Base-by-base conservation (phyloP, 2,888 invertebrate species). In the Torymus auratus region DNA sequence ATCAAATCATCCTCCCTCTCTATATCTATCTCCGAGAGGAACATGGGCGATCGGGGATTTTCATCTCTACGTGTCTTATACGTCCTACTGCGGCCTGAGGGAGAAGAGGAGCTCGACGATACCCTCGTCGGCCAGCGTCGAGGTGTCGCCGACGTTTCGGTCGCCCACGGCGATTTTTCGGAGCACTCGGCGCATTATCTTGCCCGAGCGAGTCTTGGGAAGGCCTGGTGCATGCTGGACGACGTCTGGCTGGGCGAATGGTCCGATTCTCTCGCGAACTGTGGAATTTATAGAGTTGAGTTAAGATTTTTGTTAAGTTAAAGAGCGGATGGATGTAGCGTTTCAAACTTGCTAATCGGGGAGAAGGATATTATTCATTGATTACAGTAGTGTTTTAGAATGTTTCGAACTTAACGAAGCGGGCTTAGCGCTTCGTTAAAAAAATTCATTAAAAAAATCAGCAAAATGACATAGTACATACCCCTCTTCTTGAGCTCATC, bases 151-250 rank as follows among this genome's bases (percentile, higher is more conserved):
- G 60, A 99, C 94, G 85, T 98, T 95, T 67, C 92, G 92, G 89
- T 99, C 98, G 58, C 97, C 96, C 2, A 96, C 92, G 0, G 99
- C 99, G 14, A 99, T 95, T 92, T 99, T 98, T 83, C 98, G 94
- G 82, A 99, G 92, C 80, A 99, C 96, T 83, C 99, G 94, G 82
- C 99, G 94, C 97, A 99, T 99, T 82, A 99, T 99, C 92, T 99
- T 99, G 1, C 99, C 99, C 0, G 99, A 99, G 68, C 99, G 93
- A 0, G 99, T 99, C 92, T 99, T 99, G 0, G 99, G 99, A 83
- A 99, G 92, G 0, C 95, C 96, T 0, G 98, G 97, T 0, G 99
- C 98, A 90, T 96, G 94, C 85, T 99, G 99, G 79, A 99, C 95
- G 56, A 95, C 94, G 89, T 99, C 99, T 0, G 99, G 99, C 86